phyloP scores from a whole-genome alignment of 1,140 invertebrate genomes.

The Cherax destructor region DNA sequence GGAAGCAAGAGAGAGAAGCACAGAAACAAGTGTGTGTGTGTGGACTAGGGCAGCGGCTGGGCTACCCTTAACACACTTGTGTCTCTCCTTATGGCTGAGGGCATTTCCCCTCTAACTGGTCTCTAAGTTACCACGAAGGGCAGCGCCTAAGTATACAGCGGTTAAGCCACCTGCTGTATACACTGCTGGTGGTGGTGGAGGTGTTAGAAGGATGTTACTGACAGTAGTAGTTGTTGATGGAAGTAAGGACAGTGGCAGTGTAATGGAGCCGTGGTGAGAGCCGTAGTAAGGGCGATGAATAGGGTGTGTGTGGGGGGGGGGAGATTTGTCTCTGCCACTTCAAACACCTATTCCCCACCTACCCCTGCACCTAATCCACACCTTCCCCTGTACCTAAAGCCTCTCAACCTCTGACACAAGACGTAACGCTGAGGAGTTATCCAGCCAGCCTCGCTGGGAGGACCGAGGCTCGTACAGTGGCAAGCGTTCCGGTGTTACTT shows the following conservation, averaged over 20 bases:
- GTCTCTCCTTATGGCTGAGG: constrained; percentile 21
- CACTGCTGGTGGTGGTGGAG: neutral
- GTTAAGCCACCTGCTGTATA: neutral
- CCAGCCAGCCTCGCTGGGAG: neutral
- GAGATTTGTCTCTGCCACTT: too few species aligned
- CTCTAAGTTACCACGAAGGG: constrained; percentile 27
- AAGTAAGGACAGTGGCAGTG: too few species aligned
- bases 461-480: constrained; percentile 26
- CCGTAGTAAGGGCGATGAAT: neutral
- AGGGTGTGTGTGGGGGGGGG: too few species aligned
- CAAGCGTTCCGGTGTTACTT: constrained; percentile 65
- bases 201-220: too few species aligned
- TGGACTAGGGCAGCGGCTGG: constrained; percentile 11
- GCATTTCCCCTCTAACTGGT: constrained; percentile 33
- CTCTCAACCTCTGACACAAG: constrained; percentile 17
- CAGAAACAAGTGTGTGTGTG: constrained; percentile 4
- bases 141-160: neutral
- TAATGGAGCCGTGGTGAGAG: neutral
- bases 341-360: too few species aligned
- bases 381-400: too few species aligned
- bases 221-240: neutral
- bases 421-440: constrained; percentile 33
- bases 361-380: too few species aligned
- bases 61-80: constrained; percentile 55
- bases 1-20: neutral